Conservation (phyloP, 1,140 invertebrate genomes). For the Drosophila baimaii region DNA sequence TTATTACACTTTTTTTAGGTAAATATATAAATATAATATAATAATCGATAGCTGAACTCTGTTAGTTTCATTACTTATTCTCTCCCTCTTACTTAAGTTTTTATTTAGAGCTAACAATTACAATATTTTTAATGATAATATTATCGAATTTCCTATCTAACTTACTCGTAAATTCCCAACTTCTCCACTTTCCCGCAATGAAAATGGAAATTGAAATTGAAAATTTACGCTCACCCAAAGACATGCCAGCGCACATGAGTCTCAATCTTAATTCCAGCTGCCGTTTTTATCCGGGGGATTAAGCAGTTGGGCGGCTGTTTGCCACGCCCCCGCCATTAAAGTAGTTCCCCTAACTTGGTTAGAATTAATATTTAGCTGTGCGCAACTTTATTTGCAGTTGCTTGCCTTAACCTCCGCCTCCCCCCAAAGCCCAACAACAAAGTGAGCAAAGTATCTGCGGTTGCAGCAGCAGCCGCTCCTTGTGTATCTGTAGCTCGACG, state of each 20-base stretch:
- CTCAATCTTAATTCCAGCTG: conserved; percentile 44
- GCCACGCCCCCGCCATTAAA: conserved; percentile 61
- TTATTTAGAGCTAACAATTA: neutral
- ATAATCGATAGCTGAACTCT: too few species aligned
- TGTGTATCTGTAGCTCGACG: conserved; percentile 1
- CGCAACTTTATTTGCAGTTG: conserved; percentile 74
- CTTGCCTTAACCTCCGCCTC: conserved; percentile 45
- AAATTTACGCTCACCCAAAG: conserved; percentile 11
- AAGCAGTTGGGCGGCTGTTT: conserved; percentile 13
- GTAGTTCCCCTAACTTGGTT: conserved; percentile 48
- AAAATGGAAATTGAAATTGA: conserved; percentile 22
- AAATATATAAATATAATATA: neutral
- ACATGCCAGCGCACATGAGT: conserved; percentile 24
- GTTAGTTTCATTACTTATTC: too few species aligned
- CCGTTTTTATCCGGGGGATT: conserved; percentile 25
- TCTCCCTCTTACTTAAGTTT: too few species aligned
- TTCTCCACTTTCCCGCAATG: neutral
- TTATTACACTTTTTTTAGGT: neutral
- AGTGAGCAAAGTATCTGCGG: conserved; percentile 59
- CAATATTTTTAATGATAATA: neutral
- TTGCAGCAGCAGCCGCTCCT: conserved; percentile 22
- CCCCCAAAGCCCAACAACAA: conserved; percentile 34
- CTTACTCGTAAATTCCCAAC: neutral
- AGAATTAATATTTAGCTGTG: conserved; percentile 77
- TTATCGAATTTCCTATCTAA: too few species aligned